phyloP scores from a whole-genome alignment of 1,140 invertebrate genomes.

The Battus philenor region DNA sequence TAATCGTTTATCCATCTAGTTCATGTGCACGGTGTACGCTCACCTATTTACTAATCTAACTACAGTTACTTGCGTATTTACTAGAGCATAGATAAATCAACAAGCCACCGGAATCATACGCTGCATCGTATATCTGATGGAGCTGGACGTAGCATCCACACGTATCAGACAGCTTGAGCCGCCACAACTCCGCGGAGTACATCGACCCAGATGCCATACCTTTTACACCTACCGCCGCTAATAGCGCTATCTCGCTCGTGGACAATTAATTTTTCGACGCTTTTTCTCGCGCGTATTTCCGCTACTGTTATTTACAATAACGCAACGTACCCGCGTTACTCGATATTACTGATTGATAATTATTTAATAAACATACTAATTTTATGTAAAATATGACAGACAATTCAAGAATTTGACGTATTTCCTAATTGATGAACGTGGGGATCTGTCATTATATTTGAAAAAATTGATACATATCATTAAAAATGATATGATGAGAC shows the following conservation, averaged over 20 bases:
- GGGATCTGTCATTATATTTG: too few relatives aligned
- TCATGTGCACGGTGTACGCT: too few relatives aligned
- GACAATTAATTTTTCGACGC: not conserved
- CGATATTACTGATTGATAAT: too few relatives aligned
- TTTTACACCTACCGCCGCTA: not conserved
- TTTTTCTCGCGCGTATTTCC: slow-evolving; percentile 1
- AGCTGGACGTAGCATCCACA: not conserved
- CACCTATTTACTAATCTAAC: too few relatives aligned
- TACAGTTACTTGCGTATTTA: not conserved
- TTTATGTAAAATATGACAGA: too few relatives aligned
- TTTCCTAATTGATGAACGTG: too few relatives aligned
- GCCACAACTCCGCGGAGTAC: slow-evolving; percentile 5
- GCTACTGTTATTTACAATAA: not conserved
- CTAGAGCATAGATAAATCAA: not conserved
- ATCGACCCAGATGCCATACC: slow-evolving; percentile 7
- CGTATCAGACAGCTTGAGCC: not conserved
- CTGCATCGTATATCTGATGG: not conserved
- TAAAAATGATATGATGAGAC: too few relatives aligned
- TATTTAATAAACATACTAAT: too few relatives aligned
- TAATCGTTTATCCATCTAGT: too few relatives aligned
- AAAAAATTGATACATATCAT: too few relatives aligned
- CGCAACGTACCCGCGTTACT: not conserved
- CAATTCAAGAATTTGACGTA: too few relatives aligned
- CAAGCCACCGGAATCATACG: not conserved
- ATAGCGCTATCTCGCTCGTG: not conserved